These are phyloP conservation scores for Oegoconia quadripuncta DNA, from an alignment of 2,888 invertebrate species.

Conservation along the genomic window DNA sequence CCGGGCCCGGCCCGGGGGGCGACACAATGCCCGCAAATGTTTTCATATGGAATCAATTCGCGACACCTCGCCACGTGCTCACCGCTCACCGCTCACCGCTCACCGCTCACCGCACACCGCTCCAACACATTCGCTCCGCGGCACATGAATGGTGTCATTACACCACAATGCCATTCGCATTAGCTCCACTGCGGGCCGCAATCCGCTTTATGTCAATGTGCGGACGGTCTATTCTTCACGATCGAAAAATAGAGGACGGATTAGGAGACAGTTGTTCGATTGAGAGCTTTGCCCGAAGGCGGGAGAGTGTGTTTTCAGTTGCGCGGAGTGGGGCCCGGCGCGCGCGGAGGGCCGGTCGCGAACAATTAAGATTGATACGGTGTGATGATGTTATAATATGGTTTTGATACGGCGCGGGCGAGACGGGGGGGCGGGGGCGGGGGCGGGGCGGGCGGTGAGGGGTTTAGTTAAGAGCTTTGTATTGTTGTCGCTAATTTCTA, in stretches of 20 bases:
- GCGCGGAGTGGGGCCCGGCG: conserved; percentile 6
- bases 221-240: too few species aligned
- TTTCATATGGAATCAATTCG: conserved; percentile 30
- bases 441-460: neutral
- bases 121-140: neutral
- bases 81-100: conserved; percentile 7
- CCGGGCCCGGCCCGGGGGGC: conserved; percentile 13
- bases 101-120: neutral
- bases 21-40: neutral
- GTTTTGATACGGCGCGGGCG: conserved; percentile 43
- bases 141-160: conserved; percentile 31
- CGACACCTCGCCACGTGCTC: conserved; percentile 45
- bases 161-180: conserved; percentile 40
- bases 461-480: conserved; percentile 35
- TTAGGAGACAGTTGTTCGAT: conserved; percentile 10
- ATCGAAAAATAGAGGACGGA: too few species aligned
- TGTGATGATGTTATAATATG: conserved; percentile 63
- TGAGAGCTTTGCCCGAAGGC: neutral
- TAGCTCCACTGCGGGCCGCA: conserved; percentile 28
- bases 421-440: conserved; percentile 19
- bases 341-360: conserved; percentile 33
- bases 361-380: conserved; percentile 60
- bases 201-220: too few species aligned
- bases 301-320: conserved; percentile 6
- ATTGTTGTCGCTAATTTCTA: conserved; percentile 32